Evolutionary conservation across 2,797 vertebrate genomes (phyloP), one percentile per base, ranked within the genome.

Genomic region (Gouania willdenowi): DNA sequence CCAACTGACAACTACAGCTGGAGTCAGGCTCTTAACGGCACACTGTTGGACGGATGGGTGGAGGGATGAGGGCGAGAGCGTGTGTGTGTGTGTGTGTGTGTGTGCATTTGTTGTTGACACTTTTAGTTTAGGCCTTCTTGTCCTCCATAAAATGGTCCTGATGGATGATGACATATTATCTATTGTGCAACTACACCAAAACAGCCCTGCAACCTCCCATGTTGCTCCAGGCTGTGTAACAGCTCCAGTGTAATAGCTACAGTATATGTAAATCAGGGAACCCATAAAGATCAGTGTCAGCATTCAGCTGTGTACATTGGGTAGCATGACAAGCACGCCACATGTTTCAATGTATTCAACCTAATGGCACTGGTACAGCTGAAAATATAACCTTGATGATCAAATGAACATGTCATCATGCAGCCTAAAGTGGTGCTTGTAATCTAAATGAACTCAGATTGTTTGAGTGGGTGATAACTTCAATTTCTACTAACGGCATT

Each of bases 1-100:
- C 89, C 85, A 84, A 88, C 90, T 89, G 90, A 93, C 92, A 92
- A 92, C 89, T 88, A 91, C 92, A 94, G 92, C 91, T 94, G 92
- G 91, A 94, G 89, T 89, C 64, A 81, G 54, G 86, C 92, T 90
- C 91, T 90, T 77, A 90, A 86, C 66, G 71, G 73, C 71, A 75
- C 79, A 71, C 63, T 65, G 75, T 82, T 71, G 57, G 73, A 66
- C 26, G 56, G 61, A 65, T 71, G 73, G 64, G 54, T 45, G 63
- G 68, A 60, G 57, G 50, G 69, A 66, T 54, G 64, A 44, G 33
- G 17, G 36, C 1, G 8, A 16, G 44, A 10, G 32, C 24, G 45
- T 42, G n/a, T 50, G 29, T 42, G n/a, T n/a, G n/a, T n/a, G 3
- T 6, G 9, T 27, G 44, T 21, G 26, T 37, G 12, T 22, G 17